Evolutionary conservation across 2,113 vertebrate species (phyloP).

Genomic region (Malaclemys terrapin): DNA sequence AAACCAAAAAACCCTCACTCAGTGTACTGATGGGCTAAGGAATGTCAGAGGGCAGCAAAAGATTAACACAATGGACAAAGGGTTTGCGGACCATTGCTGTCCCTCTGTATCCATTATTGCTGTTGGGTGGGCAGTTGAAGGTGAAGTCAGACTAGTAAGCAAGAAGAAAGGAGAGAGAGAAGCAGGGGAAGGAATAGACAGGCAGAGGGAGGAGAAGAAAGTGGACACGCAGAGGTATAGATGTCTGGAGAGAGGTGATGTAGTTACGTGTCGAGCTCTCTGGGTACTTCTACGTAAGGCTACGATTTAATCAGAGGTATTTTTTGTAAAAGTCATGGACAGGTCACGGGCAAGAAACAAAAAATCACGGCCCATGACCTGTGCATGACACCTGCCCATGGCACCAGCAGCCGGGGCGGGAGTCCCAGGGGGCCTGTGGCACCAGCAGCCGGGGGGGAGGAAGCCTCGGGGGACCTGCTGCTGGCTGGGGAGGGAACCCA

Average conservation of each 20-base stretch:
- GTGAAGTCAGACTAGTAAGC: neutral
- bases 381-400: too few species aligned
- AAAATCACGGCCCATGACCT: too few species aligned
- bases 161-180: neutral
- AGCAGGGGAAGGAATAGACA: neutral
- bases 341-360: too few species aligned
- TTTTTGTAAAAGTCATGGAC: too few species aligned
- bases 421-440: too few species aligned
- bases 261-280: neutral
- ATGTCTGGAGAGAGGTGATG: neutral
- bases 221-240: neutral
- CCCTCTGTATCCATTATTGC: neutral
- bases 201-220: neutral
- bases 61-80: neutral
- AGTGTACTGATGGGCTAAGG: neutral
- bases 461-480: too few species aligned
- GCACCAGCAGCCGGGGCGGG: too few species aligned
- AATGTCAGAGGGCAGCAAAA: neutral
- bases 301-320: too few species aligned
- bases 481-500: too few species aligned
- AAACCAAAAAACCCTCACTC: neutral
- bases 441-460: too few species aligned
- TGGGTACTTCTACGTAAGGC: neutral
- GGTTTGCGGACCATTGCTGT: neutral
- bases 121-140: neutral